Evolutionary conservation across 2,888 invertebrate species (phyloP).

Genomic region (Cryptus viduatorius): DNA sequence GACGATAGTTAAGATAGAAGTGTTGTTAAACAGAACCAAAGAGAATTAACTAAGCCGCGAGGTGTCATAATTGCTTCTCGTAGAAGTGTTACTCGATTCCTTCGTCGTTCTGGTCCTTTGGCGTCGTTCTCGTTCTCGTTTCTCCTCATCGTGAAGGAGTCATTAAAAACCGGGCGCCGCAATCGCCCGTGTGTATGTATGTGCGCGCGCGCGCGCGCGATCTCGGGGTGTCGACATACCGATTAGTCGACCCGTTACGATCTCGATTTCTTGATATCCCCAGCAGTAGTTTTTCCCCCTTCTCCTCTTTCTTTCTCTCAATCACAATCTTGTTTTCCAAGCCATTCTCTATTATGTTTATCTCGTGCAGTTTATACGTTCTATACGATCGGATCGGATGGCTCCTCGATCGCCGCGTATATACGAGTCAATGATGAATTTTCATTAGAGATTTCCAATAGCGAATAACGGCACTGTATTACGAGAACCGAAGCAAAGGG

Average conservation of each 20-base stretch:
- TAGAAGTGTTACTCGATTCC: slow-evolving; percentile 44
- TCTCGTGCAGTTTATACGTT: neutral
- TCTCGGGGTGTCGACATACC: slow-evolving; percentile 67
- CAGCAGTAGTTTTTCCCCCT: slow-evolving; percentile 1
- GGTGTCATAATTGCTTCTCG: slow-evolving; percentile 45
- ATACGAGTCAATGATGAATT: slow-evolving; percentile 62
- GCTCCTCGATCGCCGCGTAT: neutral
- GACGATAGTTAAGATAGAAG: slow-evolving; percentile 1
- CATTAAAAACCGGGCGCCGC: slow-evolving; percentile 67
- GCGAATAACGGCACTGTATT: slow-evolving; percentile 25
- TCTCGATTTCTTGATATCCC: slow-evolving; percentile 52
- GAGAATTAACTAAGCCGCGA: slow-evolving; percentile 17
- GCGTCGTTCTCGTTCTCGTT: slow-evolving; percentile 20
- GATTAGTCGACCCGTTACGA: slow-evolving; percentile 67
- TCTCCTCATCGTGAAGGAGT: slow-evolving; percentile 46
- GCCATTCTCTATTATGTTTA: slow-evolving; percentile 23
- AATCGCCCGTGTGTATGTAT: slow-evolving; percentile 49
- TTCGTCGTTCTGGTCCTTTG: slow-evolving; percentile 22
- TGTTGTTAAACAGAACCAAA: neutral
- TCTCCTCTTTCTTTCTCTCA: neutral
- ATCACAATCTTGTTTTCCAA: slow-evolving; percentile 39
- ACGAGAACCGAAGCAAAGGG: slow-evolving; percentile 24
- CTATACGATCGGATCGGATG: neutral
- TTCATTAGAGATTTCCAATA: slow-evolving; percentile 56
- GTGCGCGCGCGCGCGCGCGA: slow-evolving; percentile 4